phyloP scores from a whole-genome alignment of 2,888 invertebrate genomes.

The Rhagophthalmus giganteus region DNA sequence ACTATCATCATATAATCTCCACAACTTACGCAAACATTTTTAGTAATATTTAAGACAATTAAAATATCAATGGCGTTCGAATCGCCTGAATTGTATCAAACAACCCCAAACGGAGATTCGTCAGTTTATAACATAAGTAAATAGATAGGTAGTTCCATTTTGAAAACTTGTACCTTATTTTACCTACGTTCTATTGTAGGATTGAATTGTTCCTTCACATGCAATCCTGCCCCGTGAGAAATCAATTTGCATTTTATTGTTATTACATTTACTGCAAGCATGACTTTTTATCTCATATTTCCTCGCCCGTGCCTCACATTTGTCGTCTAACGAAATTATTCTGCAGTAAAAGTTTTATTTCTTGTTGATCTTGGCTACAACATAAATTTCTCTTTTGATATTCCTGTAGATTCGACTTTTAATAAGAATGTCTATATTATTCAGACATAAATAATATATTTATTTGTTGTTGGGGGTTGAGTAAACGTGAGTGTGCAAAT shows the following conservation, averaged over 20 bases:
- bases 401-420: slow-evolving; percentile 2
- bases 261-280: slow-evolving; percentile 54
- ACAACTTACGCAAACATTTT: too few relatives aligned
- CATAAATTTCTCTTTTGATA: not conserved
- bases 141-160: too few relatives aligned
- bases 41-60: too few relatives aligned
- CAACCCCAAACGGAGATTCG: too few relatives aligned
- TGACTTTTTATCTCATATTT: slow-evolving; percentile 43
- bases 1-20: too few relatives aligned
- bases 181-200: slow-evolving; percentile 45
- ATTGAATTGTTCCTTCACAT: slow-evolving; percentile 19
- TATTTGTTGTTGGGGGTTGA: too few relatives aligned
- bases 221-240: slow-evolving; percentile 52
- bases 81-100: too few relatives aligned
- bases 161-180: slow-evolving; percentile 14
- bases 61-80: too few relatives aligned
- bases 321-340: slow-evolving; percentile 46
- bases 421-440: not conserved
- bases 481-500: slow-evolving; percentile 4
- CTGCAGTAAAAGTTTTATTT: slow-evolving; percentile 42
- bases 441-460: too few relatives aligned
- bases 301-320: slow-evolving; percentile 41
- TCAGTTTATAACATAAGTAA: too few relatives aligned
- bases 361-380: slow-evolving; percentile 18
- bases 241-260: slow-evolving; percentile 55